Percentiles rank a stretch among this genome's conserved stretches.
Conservation (phyloP, 2,113 vertebrate species). For the Odontophorus gujanensis region DNA sequence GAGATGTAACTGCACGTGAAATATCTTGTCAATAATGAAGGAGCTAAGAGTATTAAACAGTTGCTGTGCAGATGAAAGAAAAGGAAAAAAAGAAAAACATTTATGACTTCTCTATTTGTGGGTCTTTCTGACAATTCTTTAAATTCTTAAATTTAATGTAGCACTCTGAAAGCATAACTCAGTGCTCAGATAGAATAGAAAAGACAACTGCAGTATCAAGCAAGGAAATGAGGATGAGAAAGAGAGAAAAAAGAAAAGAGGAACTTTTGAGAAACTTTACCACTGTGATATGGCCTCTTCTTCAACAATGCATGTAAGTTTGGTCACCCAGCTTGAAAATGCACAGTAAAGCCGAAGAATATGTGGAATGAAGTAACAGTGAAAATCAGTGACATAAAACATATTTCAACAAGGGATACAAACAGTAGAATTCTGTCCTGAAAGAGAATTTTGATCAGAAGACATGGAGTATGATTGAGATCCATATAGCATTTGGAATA, state of each 20-base stretch:
- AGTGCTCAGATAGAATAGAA: not conserved
- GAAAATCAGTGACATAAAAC: not conserved
- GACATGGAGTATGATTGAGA: not conserved
- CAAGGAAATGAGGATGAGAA: not conserved
- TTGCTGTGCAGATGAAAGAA: not conserved
- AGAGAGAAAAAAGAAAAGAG: not conserved
- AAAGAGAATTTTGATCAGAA: not conserved
- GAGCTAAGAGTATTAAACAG: not conserved
- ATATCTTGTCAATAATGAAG: not conserved
- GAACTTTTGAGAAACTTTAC: not conserved
- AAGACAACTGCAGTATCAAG: not conserved
- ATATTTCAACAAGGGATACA: not conserved
- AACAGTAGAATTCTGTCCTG: not conserved
- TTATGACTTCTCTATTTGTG: not conserved
- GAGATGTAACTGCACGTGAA: rapidly evolving
- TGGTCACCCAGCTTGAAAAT: not conserved
- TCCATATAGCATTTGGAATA: not conserved
- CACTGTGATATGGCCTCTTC: not conserved
- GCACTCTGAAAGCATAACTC: not conserved
- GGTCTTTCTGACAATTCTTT: not conserved
- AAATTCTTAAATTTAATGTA: not conserved
- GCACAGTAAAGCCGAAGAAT: not conserved
- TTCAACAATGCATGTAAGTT: not conserved
- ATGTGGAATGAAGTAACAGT: not conserved
- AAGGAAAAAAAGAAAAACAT: not conserved